Evolutionary conservation across 2,888 invertebrate species (phyloP).

Genomic region (Xanthia icteritia): DNA sequence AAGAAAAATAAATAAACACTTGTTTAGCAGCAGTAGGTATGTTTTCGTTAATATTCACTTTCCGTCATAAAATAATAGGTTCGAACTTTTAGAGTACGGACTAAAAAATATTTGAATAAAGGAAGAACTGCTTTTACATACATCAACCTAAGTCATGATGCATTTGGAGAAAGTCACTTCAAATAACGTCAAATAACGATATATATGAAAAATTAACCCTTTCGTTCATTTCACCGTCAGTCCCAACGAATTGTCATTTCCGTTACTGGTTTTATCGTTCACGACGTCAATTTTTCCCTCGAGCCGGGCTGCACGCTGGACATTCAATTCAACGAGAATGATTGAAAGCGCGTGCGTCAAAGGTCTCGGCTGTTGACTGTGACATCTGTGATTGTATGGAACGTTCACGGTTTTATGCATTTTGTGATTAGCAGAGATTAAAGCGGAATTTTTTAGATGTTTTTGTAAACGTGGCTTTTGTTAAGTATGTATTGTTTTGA

Average conservation of each 20-base stretch:
- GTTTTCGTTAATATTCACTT: neutral
- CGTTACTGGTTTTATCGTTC: neutral
- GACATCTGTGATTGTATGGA: neutral
- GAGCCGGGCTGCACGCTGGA: neutral
- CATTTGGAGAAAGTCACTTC: neutral
- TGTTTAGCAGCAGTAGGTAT: neutral
- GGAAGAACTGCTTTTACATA: too few relatives aligned
- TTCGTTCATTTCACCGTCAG: neutral
- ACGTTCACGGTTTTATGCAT: neutral
- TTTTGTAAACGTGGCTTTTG: neutral
- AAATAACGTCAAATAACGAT: constrained; percentile 6
- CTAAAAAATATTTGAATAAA: too few relatives aligned
- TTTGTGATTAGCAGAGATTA: constrained; percentile 1
- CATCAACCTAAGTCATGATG: neutral
- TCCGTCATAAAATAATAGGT: too few relatives aligned
- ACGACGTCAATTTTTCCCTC: constrained; percentile 6
- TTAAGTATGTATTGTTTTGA: neutral
- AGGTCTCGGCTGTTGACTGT: neutral
- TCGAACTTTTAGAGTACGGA: too few relatives aligned
- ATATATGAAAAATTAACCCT: constrained; percentile 10
- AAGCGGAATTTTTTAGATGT: neutral
- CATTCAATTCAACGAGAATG: constrained; percentile 23
- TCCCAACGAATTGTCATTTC: constrained; percentile 1
- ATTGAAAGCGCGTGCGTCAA: constrained; percentile 21
- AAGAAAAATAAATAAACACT: neutral